Base-by-base conservation (phyloP, 2,113 vertebrate species). In the Dendrocopos noguchii region DNA sequence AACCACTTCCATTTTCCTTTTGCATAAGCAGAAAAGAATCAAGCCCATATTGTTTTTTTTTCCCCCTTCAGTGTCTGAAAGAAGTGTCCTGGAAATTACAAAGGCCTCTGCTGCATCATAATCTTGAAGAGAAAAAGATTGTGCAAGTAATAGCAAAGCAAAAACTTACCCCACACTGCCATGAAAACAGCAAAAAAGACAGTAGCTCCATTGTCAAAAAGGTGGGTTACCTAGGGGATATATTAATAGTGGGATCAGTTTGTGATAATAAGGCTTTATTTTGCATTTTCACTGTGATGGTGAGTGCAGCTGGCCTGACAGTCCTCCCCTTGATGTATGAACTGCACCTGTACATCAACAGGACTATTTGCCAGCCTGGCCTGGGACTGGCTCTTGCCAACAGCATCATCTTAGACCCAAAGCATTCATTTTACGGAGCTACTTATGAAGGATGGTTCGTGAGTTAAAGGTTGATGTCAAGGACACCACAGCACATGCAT, bases 131-230 rank as follows among this genome's bases (percentile, higher is more conserved):
- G 61, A 80, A 88, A 67, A 4, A 25, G 19, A 24, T 42, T 42
- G 20, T 47, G 17, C 16, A 63, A 70, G 87, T 63, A 81, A 47
- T 44, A 75, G 12, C 10, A 50, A 25, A 63, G 4, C 6, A 50
- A 59, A 71, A 90, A 98, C 99, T 99, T 97, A 99, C 99, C 99
- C 99, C 99, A 99, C 36, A 99, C 99, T 10, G 99, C 99, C 99
- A 99, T 99, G 97, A 99, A 99, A 70, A 99, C 99, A 77, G 99
- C 99, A 93, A 99, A 99, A 97, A 99, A 99, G 82, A 99, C 99
- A 10, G 99, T 99, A 4, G 98, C 99, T 93, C 98, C 98, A 9
- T 99, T 99, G 96, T 99, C 99, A 97, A 99, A 99, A 75, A 99
- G 98, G 95, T 99, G 98, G 7, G 99, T 99, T 74, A 99, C 98